These are phyloP conservation scores for Peribatodes rhomboidaria DNA, from an alignment of 2,888 invertebrate species.

Conservation along the genomic window DNA sequence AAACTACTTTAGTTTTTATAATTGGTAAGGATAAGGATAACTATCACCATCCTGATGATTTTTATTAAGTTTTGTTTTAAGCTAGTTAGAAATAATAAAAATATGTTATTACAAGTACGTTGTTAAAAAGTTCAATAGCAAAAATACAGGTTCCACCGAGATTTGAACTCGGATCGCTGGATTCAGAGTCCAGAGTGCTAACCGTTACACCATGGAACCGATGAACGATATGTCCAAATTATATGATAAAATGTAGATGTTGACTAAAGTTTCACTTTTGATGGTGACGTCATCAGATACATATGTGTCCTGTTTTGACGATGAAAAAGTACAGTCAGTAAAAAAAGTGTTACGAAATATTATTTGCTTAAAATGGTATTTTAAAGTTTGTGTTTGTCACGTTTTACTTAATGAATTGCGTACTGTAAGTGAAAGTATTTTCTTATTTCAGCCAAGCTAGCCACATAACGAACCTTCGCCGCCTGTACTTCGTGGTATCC, in stretches of 20 bases:
- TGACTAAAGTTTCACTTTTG: slow-evolving; percentile 4
- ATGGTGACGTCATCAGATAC: too few relatives aligned
- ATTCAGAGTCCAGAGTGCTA: slow-evolving; percentile 93
- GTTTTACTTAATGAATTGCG: too few relatives aligned
- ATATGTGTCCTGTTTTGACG: too few relatives aligned
- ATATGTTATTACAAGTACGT: not conserved
- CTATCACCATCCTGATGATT: too few relatives aligned
- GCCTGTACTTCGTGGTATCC: slow-evolving; percentile 87
- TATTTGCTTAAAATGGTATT: too few relatives aligned
- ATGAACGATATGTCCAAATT: slow-evolving; percentile 31
- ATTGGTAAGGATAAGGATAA: too few relatives aligned
- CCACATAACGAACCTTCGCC: slow-evolving; percentile 67
- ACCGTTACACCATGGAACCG: slow-evolving; percentile 92
- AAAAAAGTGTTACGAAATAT: not conserved
- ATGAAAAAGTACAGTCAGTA: too few relatives aligned
- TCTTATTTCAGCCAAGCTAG: slow-evolving; percentile 51
- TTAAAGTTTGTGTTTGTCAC: not conserved
- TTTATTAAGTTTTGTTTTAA: too few relatives aligned
- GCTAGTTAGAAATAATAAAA: too few relatives aligned
- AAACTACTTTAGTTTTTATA: too few relatives aligned
- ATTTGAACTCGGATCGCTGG: slow-evolving; percentile 93
- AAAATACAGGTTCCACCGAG: slow-evolving; percentile 89
- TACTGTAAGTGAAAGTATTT: too few relatives aligned
- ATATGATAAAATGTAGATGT: not conserved
- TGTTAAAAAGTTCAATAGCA: slow-evolving; percentile 18